Base-by-base conservation (phyloP, 2,888 invertebrate species). In the Eristalis arbustorum region DNA sequence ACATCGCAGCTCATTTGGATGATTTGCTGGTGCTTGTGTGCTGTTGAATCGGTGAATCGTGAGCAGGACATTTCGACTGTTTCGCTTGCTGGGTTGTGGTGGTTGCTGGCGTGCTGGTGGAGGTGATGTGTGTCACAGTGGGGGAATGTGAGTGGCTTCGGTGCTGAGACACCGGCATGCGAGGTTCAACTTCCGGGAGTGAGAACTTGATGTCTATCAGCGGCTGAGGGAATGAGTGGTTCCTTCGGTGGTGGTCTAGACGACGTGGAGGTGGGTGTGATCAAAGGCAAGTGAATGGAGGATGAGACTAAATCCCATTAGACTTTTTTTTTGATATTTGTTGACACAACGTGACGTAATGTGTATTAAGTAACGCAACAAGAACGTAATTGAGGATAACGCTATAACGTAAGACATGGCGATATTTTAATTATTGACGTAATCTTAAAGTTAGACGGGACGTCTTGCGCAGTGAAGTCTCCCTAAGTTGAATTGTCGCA, bases 1-100 rank as follows among this genome's bases (percentile, higher is more conserved):
- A 87, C 85, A 74, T 82, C 82, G 82, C 74, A 77, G 78, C 78
- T 87, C 82, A 87, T 87, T 82, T 71, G 74, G 83, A 87, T 85
- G 77, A 85, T 82, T 82, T 82, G 82, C 18, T 82, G 82, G 77
- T 78, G 71, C 75, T 63, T 42, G 34, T 23, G 10, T 8, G 31
- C 28, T 22, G 18, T 40, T 81, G 74, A 78, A 87, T 87, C 11
- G 78, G 40, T 18, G 28, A 87, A 87, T 83, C 87, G 87, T 87
- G 87, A 87, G 75, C 68, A 67, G 75, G 75, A 75, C 72, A 87
- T 82, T 87, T n/a, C n/a, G 25, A 13, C 14, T 59, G 25, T 23
- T 4, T 5, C 3, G 23, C 11, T n/a, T n/a, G n/a, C n/a, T n/a
- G n/a, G n/a, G n/a, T n/a, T 37, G 14, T 11, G 34, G 13, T 13